Percentiles rank a stretch among this genome's conserved stretches.
Conservation (phyloP, 2,797 vertebrate genomes). For the Sebastiscus albofasciatus region DNA sequence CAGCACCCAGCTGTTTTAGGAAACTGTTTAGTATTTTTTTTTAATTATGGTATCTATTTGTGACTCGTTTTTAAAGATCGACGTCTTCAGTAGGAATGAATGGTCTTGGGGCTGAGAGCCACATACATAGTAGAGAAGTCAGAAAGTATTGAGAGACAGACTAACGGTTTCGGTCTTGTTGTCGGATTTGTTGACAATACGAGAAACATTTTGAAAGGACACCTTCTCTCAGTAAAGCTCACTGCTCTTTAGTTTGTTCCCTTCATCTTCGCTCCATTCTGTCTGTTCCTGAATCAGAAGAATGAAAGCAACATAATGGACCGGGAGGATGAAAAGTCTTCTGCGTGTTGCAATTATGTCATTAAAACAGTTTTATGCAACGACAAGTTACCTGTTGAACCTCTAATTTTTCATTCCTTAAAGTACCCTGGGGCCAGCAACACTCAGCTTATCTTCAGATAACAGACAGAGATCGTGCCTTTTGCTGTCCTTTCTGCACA, state of each 20-base stretch:
- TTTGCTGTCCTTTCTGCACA: not conserved
- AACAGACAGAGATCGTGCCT: not conserved
- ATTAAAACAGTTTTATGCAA: not conserved
- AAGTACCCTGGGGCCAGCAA: not conserved
- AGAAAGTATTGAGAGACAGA: not conserved
- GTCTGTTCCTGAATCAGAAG: not conserved
- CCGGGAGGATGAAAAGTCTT: not conserved
- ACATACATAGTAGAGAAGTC: not conserved
- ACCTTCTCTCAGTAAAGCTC: not conserved
- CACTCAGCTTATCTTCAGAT: not conserved
- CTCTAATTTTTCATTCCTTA: not conserved
- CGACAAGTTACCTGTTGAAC: not conserved
- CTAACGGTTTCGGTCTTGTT: not conserved
- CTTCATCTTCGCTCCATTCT: not conserved
- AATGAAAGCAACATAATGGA: slow-evolving; percentile 5
- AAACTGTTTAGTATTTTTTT: too few species aligned
- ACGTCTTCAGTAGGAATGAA: not conserved
- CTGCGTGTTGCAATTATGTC: slow-evolving; percentile 5
- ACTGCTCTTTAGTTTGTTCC: not conserved
- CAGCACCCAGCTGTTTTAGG: too few species aligned
- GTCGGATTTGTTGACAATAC: not conserved
- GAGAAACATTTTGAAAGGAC: not conserved
- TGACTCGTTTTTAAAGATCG: too few species aligned
- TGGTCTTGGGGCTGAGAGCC: not conserved
- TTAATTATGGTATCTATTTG: too few species aligned